Evolutionary conservation across 1,140 invertebrate species (phyloP), one percentile per base, ranked within the genome.

Genomic region (Riptortus pedestris): DNA sequence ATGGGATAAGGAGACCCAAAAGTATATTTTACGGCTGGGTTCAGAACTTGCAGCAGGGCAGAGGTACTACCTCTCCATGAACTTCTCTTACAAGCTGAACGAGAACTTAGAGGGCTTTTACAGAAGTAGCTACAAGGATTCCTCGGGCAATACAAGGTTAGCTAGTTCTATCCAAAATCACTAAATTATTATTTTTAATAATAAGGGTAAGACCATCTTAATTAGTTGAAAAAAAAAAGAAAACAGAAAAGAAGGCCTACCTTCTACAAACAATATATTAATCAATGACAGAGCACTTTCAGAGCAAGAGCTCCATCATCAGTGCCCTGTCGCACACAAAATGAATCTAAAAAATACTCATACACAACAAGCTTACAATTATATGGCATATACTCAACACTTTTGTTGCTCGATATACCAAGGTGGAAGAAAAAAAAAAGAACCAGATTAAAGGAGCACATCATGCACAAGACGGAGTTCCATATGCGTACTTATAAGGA

Each of bases 41-140:
- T 33, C 28, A 1, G 16, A n/a, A 16, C 24, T 59, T 3, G 28
- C n/a, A 14, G 0, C 3, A 31, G 57, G 28, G 12, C 16, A 38
- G n/a, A 18, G 33, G 24, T 59, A 59, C 28, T 33, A 33, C 18
- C 28, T 59, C 16, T 14, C 29, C n/a, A 59, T 59, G 57, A 31
- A 7, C 2, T 59, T 59, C 26, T 33, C 57, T 2, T 59, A 29
- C 12, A n/a, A 16, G 26, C 57, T 59, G 26, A 59, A 59, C 26
- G 57, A 59, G 16, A 16, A 33, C 16, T 29, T 59, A 12, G 28
- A 59, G 33, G 57, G 57, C 7, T 59, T 59, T 16, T 59, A 59
- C 16, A 59, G 28, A 31, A 59, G 57, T 29, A 59, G 57, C 28
- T 59, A 59, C 29, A 59, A 3, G 12, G 57, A 59, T 59, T 27